Base-by-base conservation (phyloP, 2,797 vertebrate genomes). In the Chloroceryle amazona region DNA sequence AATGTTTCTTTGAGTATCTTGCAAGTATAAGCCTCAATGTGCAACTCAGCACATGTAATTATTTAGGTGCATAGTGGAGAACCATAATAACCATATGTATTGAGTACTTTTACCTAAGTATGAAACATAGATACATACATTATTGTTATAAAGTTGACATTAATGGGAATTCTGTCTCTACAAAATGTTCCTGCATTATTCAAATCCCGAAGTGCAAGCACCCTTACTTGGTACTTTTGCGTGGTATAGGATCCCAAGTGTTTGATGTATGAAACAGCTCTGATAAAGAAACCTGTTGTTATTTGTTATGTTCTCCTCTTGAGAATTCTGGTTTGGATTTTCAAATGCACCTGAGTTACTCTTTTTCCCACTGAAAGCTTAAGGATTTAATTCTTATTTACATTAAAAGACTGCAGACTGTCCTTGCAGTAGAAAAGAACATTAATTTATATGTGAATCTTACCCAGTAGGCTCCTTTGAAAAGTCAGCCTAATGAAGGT, bases 361-460 rank as follows among this genome's bases (percentile, higher is more conserved):
- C 46, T 78, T 88, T 93, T 37, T 90, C 31, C 55, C 54, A 54
- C 10, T 66, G 70, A 84, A 89, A 92, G 33, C 58, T 92, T 81
- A 67, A 51, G 51, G 66, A 57, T 83, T 93, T 96, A 84, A 29
- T 88, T 85, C 42, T 82, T 94, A 78, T 91, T 93, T 93, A 65
- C 21, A 58, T 23, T 47, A 75, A 94, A 84, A 81, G 58, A 73
- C 78, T 89, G 14, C 42, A 55, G 60, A 31, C 70, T 86, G 57
- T 83, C 85, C 65, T 86, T 74, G 46, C 49, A 68, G 33, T n/a
- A 90, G 46, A 75, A 86, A 72, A 46, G 35, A 90, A 39, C 39
- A 13, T 81, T 83, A 81, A 88, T 87, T 92, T 80, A 21, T 86
- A 60, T 73, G 35, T 76, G 73, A 81, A 35, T 86, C 80, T 81